A percentile compares a stretch with the other conserved stretches of the same genome.
phyloP scores from a whole-genome alignment of 1,140 invertebrate species.

The Micrasema minimum region DNA sequence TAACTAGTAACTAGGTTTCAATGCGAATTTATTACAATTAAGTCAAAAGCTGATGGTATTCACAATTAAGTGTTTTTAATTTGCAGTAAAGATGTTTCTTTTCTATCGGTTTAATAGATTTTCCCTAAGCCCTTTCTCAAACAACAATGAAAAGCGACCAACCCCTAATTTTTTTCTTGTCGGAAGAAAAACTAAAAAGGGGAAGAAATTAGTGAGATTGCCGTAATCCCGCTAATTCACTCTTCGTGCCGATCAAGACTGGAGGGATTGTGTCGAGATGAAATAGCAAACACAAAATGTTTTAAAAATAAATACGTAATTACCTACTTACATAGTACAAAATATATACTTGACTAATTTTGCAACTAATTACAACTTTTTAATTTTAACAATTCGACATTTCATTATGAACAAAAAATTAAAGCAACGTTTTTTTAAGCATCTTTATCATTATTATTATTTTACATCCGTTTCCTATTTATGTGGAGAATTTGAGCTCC shows the following conservation, averaged over 20 bases:
- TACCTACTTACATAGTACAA: no score
- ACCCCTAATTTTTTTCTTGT: conserved; percentile 29
- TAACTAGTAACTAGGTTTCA: no score
- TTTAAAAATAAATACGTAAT: no score
- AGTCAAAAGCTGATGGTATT: conserved; percentile 13
- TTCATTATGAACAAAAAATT: no score
- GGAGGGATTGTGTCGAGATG: not conserved
- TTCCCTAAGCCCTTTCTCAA: not conserved
- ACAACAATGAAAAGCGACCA: conserved; percentile 20
- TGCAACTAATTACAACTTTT: no score
- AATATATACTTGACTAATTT: no score
- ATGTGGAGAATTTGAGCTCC: no score
- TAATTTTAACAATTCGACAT: no score
- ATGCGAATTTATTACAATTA: not conserved
- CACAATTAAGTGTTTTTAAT: not conserved
- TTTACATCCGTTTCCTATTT: no score
- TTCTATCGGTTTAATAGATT: conserved; percentile 13
- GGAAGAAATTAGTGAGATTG: conserved; percentile 68
- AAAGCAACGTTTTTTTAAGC: no score
- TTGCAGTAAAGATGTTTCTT: not conserved
- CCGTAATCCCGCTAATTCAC: conserved; percentile 68
- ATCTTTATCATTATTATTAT: no score
- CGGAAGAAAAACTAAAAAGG: conserved; percentile 63
- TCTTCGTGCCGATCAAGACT: conserved; percentile 58
- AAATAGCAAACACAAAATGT: conserved; percentile 2